Conservation (phyloP, 2,888 invertebrate genomes). For the Acanthoscelides obtectus region DNA sequence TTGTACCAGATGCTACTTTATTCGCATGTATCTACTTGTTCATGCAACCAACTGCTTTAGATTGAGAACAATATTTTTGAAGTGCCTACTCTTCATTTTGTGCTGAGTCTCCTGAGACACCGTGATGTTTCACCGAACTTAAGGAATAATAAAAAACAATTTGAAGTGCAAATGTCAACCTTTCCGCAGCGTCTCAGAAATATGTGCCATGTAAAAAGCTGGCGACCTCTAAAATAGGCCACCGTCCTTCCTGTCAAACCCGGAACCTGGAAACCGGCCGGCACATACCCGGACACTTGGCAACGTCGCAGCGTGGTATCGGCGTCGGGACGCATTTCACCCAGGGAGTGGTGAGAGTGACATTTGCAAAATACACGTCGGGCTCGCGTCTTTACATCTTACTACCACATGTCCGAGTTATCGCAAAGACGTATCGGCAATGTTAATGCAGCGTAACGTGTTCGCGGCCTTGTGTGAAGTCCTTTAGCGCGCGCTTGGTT, state of each 20-base stretch:
- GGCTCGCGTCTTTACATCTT: background rate
- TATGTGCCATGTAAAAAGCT: background rate
- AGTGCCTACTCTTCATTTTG: too few relatives aligned
- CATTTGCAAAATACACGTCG: background rate
- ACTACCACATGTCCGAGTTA: background rate
- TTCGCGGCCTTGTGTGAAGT: background rate
- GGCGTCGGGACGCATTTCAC: slow-evolving; percentile 41
- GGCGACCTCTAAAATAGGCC: background rate
- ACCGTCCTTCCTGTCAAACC: background rate
- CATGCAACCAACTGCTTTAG: too few relatives aligned
- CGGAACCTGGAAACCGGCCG: background rate
- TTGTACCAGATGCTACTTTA: too few relatives aligned
- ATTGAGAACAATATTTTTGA: too few relatives aligned
- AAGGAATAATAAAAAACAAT: too few relatives aligned
- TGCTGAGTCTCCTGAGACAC: too few relatives aligned
- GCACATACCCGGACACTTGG: background rate
- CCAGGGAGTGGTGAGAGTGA: slow-evolving; percentile 43
- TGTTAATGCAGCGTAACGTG: background rate
- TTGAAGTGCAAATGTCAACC: too few relatives aligned
- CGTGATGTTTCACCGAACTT: too few relatives aligned
- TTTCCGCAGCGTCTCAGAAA: background rate
- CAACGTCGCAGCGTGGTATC: slow-evolving; percentile 16
- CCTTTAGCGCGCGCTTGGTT: background rate
- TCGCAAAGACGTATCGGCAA: background rate
- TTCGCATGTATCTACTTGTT: too few relatives aligned